A percentile compares a stretch with the other conserved stretches of the same genome.
phyloP scores from a whole-genome alignment of 2,797 vertebrate species.

The Rhodeus uyekii region DNA sequence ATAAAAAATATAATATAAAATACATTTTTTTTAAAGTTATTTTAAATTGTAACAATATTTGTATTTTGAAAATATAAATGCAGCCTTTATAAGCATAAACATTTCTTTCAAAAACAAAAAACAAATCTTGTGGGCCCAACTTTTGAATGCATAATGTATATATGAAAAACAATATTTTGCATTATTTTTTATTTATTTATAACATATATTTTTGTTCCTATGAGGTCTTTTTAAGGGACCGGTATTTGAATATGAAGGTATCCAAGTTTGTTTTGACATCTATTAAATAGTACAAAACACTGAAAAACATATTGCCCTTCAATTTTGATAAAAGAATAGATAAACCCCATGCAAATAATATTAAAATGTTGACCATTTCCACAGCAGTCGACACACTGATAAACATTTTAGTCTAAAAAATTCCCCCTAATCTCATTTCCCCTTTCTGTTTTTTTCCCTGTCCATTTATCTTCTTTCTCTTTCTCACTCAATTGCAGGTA shows the following conservation, averaged over 20 bases:
- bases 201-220: background rate
- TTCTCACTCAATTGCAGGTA: conserved; percentile 74
- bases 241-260: no score
- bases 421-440: background rate
- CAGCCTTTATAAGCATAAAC: background rate
- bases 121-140: no score
- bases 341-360: background rate
- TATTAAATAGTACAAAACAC: background rate
- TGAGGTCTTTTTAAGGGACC: no score
- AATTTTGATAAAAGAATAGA: background rate
- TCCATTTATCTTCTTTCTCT: background rate
- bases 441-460: background rate
- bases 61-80: background rate
- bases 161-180: background rate
- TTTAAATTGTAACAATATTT: background rate
- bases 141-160: background rate
- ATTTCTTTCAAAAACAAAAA: background rate
- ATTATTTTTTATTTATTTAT: background rate
- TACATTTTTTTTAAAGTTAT: background rate
- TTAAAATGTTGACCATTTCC: background rate
- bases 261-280: background rate
- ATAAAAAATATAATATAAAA: no score
- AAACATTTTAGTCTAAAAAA: background rate
- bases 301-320: background rate
- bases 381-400: background rate